Conservation (phyloP, 92 coral and sea anemone species). For the Paramuricea clavata region DNA sequence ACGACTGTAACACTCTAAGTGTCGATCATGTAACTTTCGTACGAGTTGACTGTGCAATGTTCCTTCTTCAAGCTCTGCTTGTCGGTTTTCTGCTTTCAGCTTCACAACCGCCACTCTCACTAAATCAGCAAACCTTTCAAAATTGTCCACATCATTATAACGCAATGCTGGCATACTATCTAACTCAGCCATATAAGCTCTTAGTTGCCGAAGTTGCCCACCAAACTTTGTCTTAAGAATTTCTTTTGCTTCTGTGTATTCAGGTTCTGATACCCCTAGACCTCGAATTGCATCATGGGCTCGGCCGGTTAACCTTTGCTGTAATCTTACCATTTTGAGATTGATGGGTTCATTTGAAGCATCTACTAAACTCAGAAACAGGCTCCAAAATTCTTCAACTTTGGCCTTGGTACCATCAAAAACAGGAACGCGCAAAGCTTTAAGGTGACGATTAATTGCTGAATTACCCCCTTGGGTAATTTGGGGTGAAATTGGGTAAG, state of each 20-base stretch:
- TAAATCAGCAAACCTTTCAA: constrained; percentile 75
- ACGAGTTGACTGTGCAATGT: constrained; percentile 66
- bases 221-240: no score
- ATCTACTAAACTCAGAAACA: constrained; percentile 72
- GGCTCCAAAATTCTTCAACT: constrained; percentile 72
- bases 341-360: constrained; percentile 54
- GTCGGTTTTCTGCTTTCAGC: constrained; percentile 70
- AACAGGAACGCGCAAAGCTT: constrained; percentile 51
- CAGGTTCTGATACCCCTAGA: constrained; percentile 55
- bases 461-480: background rate
- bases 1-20: constrained; percentile 58
- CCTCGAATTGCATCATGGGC: constrained; percentile 70
- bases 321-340: constrained; percentile 70
- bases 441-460: constrained; percentile 31
- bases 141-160: constrained; percentile 35
- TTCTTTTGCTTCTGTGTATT: constrained; percentile 54
- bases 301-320: constrained; percentile 63
- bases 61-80: constrained; percentile 70
- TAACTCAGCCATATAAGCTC: no score
- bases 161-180: no score
- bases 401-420: constrained; percentile 64
- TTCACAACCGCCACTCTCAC: constrained; percentile 70
- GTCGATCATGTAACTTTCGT: constrained; percentile 52
- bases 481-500: background rate
- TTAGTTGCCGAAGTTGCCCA: no score